Base-by-base conservation (phyloP, 2,797 vertebrate species). In the Eupleurogrammus muticus region DNA sequence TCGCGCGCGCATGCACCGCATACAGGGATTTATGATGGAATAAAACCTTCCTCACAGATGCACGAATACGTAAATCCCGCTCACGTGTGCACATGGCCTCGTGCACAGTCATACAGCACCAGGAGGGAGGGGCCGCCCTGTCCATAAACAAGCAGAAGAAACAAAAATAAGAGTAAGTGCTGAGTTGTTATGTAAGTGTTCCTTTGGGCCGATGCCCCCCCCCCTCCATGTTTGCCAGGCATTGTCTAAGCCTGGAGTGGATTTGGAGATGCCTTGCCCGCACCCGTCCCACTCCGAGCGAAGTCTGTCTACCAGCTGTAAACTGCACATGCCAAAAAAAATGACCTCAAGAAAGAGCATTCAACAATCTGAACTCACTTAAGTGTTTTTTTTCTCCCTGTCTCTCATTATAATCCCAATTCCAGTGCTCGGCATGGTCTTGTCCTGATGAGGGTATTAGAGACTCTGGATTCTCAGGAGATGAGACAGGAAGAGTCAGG, bases 1-100 rank as follows among this genome's bases (percentile, higher is more conserved):
- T 6, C 28, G 34, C 71, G 36, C 50, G 50, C 70, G 48, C 50
- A 35, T 48, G 58, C 28, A 47, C 53, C 16, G 9, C 79, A 68
- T 17, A 66, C 52, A 68, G 70, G 84, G 89, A 91, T 90, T 90
- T 90, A 90, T 78, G 80, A 54, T 24, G 24, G 77, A 88, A 90
- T 90, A 89, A 89, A 92, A 87, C 81, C 87, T 91, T 88, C 81
- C 82, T 84, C 81, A 80, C 85, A 87, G 87, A 89, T 70, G 16
- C 83, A 82, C 79, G 77, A 74, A 81, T 79, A 85, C 54, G 61
- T 88, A 87, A 90, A 91, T 91, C 88, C 87, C 66, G 70, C 67
- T 82, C 83, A 84, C 70, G 66, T 83, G 83, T 62, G 75, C 80
- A 66, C 66, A 35, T 34, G 75, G 65, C 51, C 75, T 73, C 58